Base-by-base conservation (phyloP, 1,140 invertebrate genomes). In the Leptonema lineaticorne region DNA sequence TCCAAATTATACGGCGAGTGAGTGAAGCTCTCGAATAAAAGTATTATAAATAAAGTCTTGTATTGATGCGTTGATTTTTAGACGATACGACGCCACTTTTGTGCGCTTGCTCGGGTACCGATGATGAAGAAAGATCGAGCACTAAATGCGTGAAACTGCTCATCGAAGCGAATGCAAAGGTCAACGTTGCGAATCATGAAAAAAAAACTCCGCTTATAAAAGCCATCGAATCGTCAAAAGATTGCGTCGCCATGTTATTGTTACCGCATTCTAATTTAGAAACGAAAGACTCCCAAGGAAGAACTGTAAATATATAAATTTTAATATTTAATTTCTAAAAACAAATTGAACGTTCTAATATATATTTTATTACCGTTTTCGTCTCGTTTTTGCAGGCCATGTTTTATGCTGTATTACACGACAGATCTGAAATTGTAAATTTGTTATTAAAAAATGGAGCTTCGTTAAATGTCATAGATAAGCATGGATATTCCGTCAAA, bases 41-140 rank as follows among this genome's bases (percentile, higher is more conserved):
- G 1, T 26, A 56, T 28, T 14, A 57, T 62, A 8, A 9, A 45
- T n/a, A 41, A 50, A 62, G 56, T 66, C 69, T 60, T 6, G 63
- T 14, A 37, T 75, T n/a, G n/a, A n/a, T n/a, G n/a, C n/a, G n/a
- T n/a, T n/a, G n/a, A n/a, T n/a, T 53, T 53, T 48, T 72, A 85
- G 85, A 85, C 78, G 83, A 82, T 18, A 81, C 80, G 26, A 85
- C 83, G 26, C 83, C 85, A 18, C 70, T 86, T 28, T 85, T 86
- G 83, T 79, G 76, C 46, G 76, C 77, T 3, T 81, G 81, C 68
- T 77, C 76, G 4, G 81, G 81, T 63, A 76, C 67, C 28, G 78
- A 69, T 69, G 76, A 76, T 8, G 75, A 69, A 60, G 75, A 79
- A 63, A 73, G 75, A 3, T 74, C 73, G 7, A 72, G 78, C 14